These are phyloP conservation scores for Cryptotis parvus DNA, from an alignment of 2,113 vertebrate genomes.

Conservation along the genomic window DNA sequence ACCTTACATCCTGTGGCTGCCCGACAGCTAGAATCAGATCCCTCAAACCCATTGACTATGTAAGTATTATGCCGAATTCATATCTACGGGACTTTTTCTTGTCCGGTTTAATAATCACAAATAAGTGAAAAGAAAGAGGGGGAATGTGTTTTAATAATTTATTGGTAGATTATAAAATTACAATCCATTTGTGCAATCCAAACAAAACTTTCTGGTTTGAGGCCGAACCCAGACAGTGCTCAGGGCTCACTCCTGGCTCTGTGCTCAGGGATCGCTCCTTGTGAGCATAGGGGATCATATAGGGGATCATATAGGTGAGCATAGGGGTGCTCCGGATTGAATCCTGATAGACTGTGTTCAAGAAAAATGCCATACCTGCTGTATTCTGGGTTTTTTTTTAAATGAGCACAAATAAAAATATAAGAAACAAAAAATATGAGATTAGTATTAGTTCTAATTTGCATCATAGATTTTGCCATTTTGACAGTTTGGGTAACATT, in stretches of 20 bases:
- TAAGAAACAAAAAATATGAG: neutral
- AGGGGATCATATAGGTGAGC: too few species aligned
- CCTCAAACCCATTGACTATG: conserved; percentile 91
- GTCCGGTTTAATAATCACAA: conserved; percentile 34
- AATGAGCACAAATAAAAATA: neutral
- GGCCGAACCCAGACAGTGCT: too few species aligned
- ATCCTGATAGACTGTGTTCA: too few species aligned
- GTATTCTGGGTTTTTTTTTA: neutral
- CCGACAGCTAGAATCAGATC: conserved; percentile 87
- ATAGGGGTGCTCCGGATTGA: too few species aligned
- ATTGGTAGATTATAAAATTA: neutral
- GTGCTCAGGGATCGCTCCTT: too few species aligned
- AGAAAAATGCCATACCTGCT: too few species aligned
- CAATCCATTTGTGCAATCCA: neutral
- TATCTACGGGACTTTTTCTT: conserved; percentile 41
- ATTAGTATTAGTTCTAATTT: neutral
- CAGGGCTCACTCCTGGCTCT: too few species aligned
- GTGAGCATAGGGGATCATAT: too few species aligned
- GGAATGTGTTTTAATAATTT: conserved; percentile 51
- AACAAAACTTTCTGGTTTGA: neutral
- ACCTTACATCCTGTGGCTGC: conserved; percentile 91
- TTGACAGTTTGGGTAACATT: neutral
- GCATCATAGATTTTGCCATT: neutral
- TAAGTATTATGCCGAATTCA: conserved; percentile 82
- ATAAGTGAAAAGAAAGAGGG: neutral